Base-by-base conservation (phyloP, 2,888 invertebrate genomes). In the Anodontia alba region DNA sequence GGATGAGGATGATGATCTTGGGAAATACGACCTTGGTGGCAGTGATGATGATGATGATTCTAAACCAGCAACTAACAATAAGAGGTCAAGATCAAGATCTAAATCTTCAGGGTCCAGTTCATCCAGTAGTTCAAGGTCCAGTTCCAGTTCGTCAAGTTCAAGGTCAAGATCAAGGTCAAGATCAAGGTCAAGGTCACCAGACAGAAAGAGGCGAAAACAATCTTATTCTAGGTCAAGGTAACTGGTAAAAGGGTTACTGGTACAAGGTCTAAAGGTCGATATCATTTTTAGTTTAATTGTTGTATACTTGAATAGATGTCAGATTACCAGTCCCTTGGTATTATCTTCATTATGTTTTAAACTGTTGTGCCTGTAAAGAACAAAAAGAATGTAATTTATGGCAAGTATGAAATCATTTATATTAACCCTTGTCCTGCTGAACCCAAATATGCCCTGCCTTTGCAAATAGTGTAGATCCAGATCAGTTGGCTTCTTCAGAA, bases 11-110 rank as follows among this genome's bases (percentile, higher is more conserved):
- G 89, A 96, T 36, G 97, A 97, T 94, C 95, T 97, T 69, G 96
- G 97, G 33, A 97, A 97, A 93, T 97, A 97, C 93, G 97, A 97
- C 92, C 95, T 97, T 62, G 95, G 93, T 87, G 95, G 93, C 73
- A 97, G 97, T 96, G 97, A 96, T 80, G 96, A 96, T 81, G 96
- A 87, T n/a, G 38, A 38, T n/a, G 86, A 84, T 26, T 76, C 83
- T 42, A 82, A 80, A 73, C 51, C 73, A 49, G 62, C 69, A 20
- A 80, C 62, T 46, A 81, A 70, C 26, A 77, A 57, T 43, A 81
- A 82, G 51, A 82, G 79, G 73, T 90, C 90, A 57, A 82, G 80
- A 69, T 90, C 90, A 72, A 29, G 51, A 7, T 88, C 89, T 20
- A 75, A 77, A 51, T 88, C 88, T 12, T 88, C 86, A 42, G 76